phyloP scores from a whole-genome alignment of 2,797 vertebrate genomes.

The Semotilus atromaculatus region DNA sequence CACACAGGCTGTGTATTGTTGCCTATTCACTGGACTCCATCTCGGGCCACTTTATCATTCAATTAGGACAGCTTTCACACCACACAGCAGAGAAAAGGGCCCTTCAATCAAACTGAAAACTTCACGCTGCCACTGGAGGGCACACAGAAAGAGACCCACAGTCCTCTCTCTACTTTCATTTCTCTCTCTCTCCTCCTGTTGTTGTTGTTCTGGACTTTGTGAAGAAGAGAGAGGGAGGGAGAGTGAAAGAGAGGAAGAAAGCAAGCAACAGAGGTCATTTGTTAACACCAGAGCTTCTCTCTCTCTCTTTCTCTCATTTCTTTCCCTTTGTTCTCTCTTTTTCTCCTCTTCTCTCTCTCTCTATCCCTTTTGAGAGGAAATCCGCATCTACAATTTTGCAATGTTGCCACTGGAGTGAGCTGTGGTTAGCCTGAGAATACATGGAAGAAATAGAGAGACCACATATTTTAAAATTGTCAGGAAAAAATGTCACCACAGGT shows the following conservation, averaged over 20 bases:
- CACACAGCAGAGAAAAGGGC: constrained; percentile 80
- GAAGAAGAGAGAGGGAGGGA: constrained; percentile 53
- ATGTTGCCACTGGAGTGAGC: constrained; percentile 60
- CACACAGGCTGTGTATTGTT: constrained; percentile 86
- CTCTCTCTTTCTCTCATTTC: constrained; percentile 49
- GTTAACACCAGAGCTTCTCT: constrained; percentile 67
- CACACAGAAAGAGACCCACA: constrained; percentile 61
- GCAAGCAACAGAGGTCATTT: constrained; percentile 66
- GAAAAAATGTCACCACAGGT: neutral
- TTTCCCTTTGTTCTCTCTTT: constrained; percentile 29
- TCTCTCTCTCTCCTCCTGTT: constrained; percentile 34
- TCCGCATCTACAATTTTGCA: constrained; percentile 44
- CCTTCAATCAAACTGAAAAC: constrained; percentile 86
- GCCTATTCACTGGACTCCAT: constrained; percentile 82
- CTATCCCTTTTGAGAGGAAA: constrained; percentile 32
- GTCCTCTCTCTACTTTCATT: constrained; percentile 56
- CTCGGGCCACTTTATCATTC: constrained; percentile 86
- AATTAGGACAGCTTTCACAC: constrained; percentile 88
- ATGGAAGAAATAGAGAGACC: neutral
- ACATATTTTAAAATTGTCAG: constrained; percentile 1
- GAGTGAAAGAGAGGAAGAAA: constrained; percentile 47
- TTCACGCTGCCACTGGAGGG: constrained; percentile 82
- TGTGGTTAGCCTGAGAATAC: constrained; percentile 38
- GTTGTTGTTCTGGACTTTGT: constrained; percentile 59
- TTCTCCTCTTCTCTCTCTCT: constrained; percentile 39